Evolutionary conservation across 2,888 invertebrate genomes (phyloP).

Genomic region (Nemapogon koenigi): DNA sequence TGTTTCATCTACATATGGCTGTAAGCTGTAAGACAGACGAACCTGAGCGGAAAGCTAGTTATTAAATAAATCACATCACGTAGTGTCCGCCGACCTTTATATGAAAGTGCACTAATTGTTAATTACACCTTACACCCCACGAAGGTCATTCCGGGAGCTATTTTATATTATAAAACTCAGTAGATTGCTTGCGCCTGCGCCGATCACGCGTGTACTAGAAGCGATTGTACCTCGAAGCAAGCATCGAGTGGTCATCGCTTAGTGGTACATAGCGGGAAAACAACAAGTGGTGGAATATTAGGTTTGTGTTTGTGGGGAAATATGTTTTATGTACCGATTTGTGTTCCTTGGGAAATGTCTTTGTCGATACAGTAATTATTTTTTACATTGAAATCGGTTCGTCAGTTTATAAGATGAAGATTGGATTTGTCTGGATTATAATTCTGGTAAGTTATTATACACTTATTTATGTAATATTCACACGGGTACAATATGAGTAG

Average conservation of each 20-base stretch:
- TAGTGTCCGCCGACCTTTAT: too few relatives aligned
- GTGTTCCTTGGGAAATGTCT: slow-evolving; percentile 52
- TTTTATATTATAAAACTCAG: slow-evolving; percentile 31
- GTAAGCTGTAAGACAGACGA: too few relatives aligned
- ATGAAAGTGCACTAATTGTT: slow-evolving; percentile 59
- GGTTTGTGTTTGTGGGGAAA: too few relatives aligned
- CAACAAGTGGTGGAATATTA: too few relatives aligned
- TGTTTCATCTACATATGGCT: too few relatives aligned
- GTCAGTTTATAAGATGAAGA: slow-evolving; percentile 41
- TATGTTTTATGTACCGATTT: slow-evolving; percentile 44
- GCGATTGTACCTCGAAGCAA: slow-evolving; percentile 43
- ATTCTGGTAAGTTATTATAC: slow-evolving; percentile 37
- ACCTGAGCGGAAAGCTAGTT: too few relatives aligned
- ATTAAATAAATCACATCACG: too few relatives aligned
- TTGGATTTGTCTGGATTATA: slow-evolving; percentile 40
- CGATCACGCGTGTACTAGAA: slow-evolving; percentile 59
- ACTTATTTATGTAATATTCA: neutral
- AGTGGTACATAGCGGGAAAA: slow-evolving; percentile 40
- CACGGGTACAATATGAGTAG: neutral
- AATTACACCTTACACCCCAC: too few relatives aligned
- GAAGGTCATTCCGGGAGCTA: slow-evolving; percentile 43
- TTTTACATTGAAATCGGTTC: slow-evolving; percentile 28
- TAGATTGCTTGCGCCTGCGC: slow-evolving; percentile 51
- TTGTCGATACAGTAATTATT: slow-evolving; percentile 52
- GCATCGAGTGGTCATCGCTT: slow-evolving; percentile 42